Percentiles rank a stretch among this genome's conserved stretches.
These are phyloP conservation scores for Sepioteuthis lessoniana DNA, from an alignment of 2,888 invertebrate genomes.

Conservation along the genomic window DNA sequence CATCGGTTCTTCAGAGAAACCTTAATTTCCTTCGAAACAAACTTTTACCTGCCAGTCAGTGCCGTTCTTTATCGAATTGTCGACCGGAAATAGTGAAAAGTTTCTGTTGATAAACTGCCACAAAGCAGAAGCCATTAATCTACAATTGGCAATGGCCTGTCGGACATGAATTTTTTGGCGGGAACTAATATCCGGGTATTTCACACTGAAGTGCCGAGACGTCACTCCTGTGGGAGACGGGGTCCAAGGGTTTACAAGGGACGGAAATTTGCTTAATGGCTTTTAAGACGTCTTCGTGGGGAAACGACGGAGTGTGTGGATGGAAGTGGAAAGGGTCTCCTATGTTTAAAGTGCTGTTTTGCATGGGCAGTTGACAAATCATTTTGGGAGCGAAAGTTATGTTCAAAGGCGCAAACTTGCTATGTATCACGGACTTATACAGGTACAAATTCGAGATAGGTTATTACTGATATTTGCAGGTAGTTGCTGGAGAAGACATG, in stretches of 20 bases:
- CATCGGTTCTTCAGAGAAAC: neutral
- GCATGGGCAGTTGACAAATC: neutral
- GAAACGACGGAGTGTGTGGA: no score
- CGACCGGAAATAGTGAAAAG: neutral
- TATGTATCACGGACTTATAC: no score
- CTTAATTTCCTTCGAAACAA: neutral
- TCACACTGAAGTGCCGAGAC: neutral
- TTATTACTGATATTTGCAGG: no score
- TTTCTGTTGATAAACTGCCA: neutral
- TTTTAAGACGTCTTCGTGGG: neutral
- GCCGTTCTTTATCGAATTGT: neutral
- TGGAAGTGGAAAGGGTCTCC: neutral
- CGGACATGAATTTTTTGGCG: neutral
- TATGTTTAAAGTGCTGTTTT: neutral
- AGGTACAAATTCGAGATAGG: no score
- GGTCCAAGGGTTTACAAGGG: neutral
- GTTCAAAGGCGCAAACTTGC: no score
- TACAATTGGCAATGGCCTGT: neutral
- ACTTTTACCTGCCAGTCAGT: neutral
- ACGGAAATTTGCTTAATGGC: neutral
- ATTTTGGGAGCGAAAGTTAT: neutral
- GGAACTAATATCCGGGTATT: neutral
- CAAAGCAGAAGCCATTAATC: neutral
- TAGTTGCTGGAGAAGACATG: no score
- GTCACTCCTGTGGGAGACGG: neutral